Percentiles rank a stretch among this genome's conserved stretches.
Evolutionary conservation across 2,113 vertebrate species (phyloP).

Genomic region (Gila orcuttii): DNA sequence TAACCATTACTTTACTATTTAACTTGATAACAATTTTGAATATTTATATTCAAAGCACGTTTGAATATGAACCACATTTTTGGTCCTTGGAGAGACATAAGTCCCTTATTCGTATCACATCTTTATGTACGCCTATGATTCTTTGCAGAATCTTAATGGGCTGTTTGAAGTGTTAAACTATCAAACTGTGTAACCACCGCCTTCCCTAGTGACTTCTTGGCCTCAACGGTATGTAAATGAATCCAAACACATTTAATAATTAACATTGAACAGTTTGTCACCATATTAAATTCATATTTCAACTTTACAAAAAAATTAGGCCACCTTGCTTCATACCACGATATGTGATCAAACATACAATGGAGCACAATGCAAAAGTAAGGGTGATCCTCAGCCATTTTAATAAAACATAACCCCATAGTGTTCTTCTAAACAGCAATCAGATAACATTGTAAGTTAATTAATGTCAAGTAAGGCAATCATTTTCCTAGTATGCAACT

Average conservation of each 20-base stretch:
- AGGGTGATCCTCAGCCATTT: background rate
- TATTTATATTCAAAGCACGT: conserved; percentile 2
- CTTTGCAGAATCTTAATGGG: conserved; percentile 31
- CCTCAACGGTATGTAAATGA: conserved; percentile 18
- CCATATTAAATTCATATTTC: background rate
- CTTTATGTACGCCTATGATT: conserved; percentile 11
- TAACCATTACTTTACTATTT: background rate
- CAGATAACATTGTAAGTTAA: background rate
- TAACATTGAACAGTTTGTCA: conserved; percentile 29
- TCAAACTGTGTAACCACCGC: background rate
- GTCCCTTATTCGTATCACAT: conserved; percentile 4
- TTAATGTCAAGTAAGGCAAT: background rate
- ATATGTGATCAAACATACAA: background rate
- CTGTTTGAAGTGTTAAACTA: conserved; percentile 39
- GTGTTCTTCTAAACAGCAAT: background rate
- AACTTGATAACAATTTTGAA: background rate
- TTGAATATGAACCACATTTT: conserved; percentile 6
- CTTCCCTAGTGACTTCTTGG: conserved; percentile 28
- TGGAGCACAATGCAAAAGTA: background rate
- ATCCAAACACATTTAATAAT: conserved; percentile 41
- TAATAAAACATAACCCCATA: background rate
- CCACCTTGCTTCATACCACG: background rate
- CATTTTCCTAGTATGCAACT: background rate
- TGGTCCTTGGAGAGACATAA: background rate
- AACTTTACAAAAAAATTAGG: background rate